phyloP scores from a whole-genome alignment of 2,113 vertebrate genomes.

The Mola mola region DNA sequence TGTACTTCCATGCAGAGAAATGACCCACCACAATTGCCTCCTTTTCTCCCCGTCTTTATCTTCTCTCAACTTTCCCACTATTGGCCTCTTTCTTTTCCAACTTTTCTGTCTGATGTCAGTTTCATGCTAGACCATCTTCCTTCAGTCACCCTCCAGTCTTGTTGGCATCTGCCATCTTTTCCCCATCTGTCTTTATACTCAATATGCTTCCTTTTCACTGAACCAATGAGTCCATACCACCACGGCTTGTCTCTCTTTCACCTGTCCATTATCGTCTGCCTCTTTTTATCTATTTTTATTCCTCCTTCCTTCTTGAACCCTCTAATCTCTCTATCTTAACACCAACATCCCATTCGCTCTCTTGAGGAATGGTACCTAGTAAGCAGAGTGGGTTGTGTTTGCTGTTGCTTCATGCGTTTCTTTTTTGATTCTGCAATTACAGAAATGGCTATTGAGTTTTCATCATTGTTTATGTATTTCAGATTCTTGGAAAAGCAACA shows the following conservation, averaged over 20 bases:
- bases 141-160: slow-evolving; percentile 17
- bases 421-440: slow-evolving; percentile 4
- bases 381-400: slow-evolving; percentile 38
- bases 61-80: neutral
- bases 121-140: neutral
- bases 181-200: slow-evolving; percentile 2
- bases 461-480: neutral
- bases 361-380: slow-evolving; percentile 27
- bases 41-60: slow-evolving; percentile 7
- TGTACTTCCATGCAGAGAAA: too few species aligned
- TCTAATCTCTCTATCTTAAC: slow-evolving; percentile 53
- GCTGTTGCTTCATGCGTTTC: slow-evolving; percentile 24
- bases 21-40: neutral
- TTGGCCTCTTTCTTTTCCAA: neutral
- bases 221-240: neutral
- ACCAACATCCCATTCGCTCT: slow-evolving; percentile 17
- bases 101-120: neutral
- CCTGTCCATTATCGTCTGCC: slow-evolving; percentile 5
- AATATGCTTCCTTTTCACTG: slow-evolving; percentile 31
- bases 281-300: slow-evolving; percentile 5
- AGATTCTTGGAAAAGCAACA: neutral
- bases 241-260: neutral
- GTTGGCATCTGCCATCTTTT: neutral
- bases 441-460: neutral
- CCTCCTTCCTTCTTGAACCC: slow-evolving; percentile 26